Evolutionary conservation across 2,797 vertebrate species (phyloP).

Genomic region (Myripristis jacobus): DNA sequence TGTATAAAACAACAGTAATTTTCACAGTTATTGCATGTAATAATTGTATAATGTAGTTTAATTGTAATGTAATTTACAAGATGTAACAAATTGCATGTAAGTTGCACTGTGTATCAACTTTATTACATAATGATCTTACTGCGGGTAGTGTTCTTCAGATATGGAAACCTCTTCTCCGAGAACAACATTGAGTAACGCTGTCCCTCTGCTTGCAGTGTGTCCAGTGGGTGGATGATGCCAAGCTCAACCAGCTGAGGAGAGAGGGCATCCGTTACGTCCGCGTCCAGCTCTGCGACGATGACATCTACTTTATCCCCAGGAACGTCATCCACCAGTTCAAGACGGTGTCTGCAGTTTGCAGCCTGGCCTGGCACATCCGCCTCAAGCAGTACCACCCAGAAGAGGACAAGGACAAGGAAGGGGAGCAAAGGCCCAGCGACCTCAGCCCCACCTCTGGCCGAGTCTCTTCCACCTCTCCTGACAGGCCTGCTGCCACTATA

Average conservation of each 20-base stretch:
- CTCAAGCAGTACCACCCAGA: slow-evolving; percentile 91
- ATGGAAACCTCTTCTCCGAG: neutral
- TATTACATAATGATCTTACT: neutral
- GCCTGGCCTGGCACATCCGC: slow-evolving; percentile 98
- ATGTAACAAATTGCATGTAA: too few relatives aligned
- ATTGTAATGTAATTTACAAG: too few relatives aligned
- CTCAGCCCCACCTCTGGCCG: slow-evolving; percentile 75
- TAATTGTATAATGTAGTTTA: too few relatives aligned
- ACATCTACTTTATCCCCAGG: slow-evolving; percentile 99
- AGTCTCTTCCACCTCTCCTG: slow-evolving; percentile 68
- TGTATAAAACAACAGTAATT: too few relatives aligned
- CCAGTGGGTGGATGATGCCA: slow-evolving; percentile 95
- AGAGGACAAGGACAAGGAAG: slow-evolving; percentile 49
- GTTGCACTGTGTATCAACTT: too few relatives aligned
- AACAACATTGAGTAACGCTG: neutral
- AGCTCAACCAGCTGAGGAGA: slow-evolving; percentile 97
- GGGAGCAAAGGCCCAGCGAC: slow-evolving; percentile 61
- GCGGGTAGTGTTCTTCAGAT: neutral
- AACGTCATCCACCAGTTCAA: slow-evolving; percentile 99
- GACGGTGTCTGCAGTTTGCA: slow-evolving; percentile 98
- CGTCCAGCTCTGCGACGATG: slow-evolving; percentile 94
- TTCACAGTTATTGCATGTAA: too few relatives aligned
- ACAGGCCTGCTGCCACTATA: slow-evolving; percentile 78
- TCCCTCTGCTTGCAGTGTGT: slow-evolving; percentile 72
- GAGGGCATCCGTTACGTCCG: slow-evolving; percentile 96